Base-by-base conservation (phyloP, 1,140 invertebrate species). In the Geopemphigus sp. region DNA sequence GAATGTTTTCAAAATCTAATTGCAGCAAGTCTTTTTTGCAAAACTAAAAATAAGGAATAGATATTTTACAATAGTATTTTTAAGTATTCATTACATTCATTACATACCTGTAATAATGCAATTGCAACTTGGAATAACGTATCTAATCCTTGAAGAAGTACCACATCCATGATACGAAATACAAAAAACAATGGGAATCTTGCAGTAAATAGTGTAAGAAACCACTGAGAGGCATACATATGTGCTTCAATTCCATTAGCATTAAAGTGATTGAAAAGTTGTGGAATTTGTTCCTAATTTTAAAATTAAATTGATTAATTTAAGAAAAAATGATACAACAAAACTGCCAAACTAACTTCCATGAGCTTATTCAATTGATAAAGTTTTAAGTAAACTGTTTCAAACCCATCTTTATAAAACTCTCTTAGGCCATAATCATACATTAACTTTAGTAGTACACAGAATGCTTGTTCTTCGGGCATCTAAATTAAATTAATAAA, bases 141-240 rank as follows among this genome's bases (percentile, higher is more conserved):
- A 84, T 98, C 94, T 82, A 96, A 91, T 45, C 96, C 96, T 90
- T 96, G 93, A 39, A 95, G 88, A 11, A 99, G 89, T 86, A 98
- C 99, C 50, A 99, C 90, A 85, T 99, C 98, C 26, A 99, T 88
- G 80, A 99, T 98, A 84, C 96, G 95, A 87, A 98, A 99, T 17
- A 99, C 98, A 85, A 99, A 92, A 85, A 94, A 95, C 1, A 99
- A 87, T 5, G 98, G 98, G 87, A 99, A 99, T 85, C 98, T 93
- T 19, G 98, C 97, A 5, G 98, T 99, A 87, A 98, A 99, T 17
- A 99, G 87, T 0, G 98, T 99, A 29, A 99, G 90, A 88, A 99
- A 99, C 98, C 98, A 99, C 88, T 99, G 98, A 50, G 95, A 96
- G 29, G 97, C 98, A 87, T 96, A 99, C 98, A 99, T 99, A 87